Evolutionary conservation across 2,797 vertebrate species (phyloP).

Genomic region (Serranus cabrilla): DNA sequence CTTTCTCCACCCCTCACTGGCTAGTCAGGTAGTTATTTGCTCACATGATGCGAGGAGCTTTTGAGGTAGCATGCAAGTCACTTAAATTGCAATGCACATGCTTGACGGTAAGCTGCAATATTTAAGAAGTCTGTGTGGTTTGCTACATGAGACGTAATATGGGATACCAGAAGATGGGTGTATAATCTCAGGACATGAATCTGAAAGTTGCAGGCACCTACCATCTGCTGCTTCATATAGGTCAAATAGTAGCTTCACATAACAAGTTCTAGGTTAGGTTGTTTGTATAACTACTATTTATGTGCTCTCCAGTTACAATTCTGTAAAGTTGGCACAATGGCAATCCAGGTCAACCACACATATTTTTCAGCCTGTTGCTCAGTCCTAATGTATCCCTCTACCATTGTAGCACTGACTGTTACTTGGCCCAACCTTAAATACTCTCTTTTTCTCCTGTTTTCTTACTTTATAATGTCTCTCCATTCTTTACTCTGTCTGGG

Average conservation of each 20-base stretch:
- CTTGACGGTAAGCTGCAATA: slow-evolving; percentile 13
- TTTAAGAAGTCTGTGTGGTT: slow-evolving; percentile 6
- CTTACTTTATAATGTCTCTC: background rate
- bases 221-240: background rate
- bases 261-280: background rate
- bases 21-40: slow-evolving; percentile 2
- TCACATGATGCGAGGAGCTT: slow-evolving; percentile 24
- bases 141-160: background rate
- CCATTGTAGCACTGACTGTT: background rate
- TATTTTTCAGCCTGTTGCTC: background rate
- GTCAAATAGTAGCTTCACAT: background rate
- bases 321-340: background rate
- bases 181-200: background rate
- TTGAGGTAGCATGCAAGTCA: background rate
- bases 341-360: slow-evolving; percentile 13
- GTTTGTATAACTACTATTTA: slow-evolving; percentile 5
- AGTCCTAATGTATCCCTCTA: background rate
- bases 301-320: background rate
- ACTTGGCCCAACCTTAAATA: background rate
- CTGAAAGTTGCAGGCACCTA: background rate
- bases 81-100: background rate
- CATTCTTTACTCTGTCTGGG: background rate
- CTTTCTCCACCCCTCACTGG: background rate
- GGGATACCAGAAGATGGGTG: background rate
- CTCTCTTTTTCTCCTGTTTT: background rate